Evolutionary conservation across 2,797 vertebrate genomes (phyloP).

Genomic region (Florisuga fusca): DNA sequence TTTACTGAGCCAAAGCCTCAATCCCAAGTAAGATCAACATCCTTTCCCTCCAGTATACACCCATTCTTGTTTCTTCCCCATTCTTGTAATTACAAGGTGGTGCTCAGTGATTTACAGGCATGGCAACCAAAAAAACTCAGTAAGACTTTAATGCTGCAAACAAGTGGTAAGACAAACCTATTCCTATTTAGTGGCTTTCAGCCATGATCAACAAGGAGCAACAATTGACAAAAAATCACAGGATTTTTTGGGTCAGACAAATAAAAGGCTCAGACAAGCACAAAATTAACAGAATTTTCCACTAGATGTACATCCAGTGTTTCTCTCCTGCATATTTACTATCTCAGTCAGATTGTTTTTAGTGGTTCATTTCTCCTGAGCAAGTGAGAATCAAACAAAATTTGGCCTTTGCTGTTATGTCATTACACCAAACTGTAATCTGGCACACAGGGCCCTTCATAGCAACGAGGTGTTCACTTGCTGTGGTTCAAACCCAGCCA

Average conservation of each 20-base stretch:
- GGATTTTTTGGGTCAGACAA: neutral
- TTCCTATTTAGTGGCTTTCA: neutral
- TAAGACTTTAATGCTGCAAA: neutral
- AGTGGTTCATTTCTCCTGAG: neutral
- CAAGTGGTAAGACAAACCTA: neutral
- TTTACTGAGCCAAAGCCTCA: neutral
- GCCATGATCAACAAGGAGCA: neutral
- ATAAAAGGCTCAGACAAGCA: neutral
- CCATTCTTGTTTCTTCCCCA: neutral
- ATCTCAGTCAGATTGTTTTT: neutral
- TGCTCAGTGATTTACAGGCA: neutral
- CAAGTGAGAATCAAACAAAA: neutral
- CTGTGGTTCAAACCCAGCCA: no score
- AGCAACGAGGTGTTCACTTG: neutral
- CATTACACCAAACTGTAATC: neutral
- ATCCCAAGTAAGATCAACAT: neutral
- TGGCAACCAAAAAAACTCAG: neutral
- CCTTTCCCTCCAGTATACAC: neutral
- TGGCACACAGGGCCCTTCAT: neutral
- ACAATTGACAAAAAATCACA: neutral
- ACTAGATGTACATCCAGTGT: fast-evolving
- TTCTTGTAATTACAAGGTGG: neutral
- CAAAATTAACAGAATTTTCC: neutral
- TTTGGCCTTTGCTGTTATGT: neutral
- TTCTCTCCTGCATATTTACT: neutral